Conservation (phyloP, 30 jellyfish, hydroid and myxozoan genomes). For the Hydractinia symbiolongicarpus region DNA sequence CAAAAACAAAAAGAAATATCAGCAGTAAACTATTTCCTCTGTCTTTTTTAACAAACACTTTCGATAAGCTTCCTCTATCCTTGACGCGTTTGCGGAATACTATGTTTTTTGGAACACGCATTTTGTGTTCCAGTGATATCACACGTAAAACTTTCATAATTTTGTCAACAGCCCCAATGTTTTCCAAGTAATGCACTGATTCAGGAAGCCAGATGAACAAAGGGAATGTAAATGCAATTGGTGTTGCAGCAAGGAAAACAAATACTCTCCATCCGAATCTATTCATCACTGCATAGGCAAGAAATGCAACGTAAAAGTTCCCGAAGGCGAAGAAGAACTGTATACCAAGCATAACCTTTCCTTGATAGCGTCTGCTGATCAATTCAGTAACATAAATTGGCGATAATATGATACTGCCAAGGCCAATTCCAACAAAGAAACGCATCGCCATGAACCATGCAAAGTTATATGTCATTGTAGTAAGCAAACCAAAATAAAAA, state of each 20-base stretch:
- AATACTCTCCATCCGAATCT: not conserved
- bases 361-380: not conserved
- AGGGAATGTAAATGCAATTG: not conserved
- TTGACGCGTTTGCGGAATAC: too few species aligned
- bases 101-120: too few species aligned
- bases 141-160: not conserved
- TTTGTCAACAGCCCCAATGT: not conserved
- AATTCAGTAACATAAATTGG: not conserved
- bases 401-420: not conserved
- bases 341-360: not conserved
- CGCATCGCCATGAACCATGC: conserved; percentile 2
- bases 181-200: conserved; percentile 1
- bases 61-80: not conserved
- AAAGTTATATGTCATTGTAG: not conserved
- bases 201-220: conserved; percentile 5
- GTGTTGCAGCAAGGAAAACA: not conserved
- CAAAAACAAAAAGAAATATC: not conserved
- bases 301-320: not conserved
- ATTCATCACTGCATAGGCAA: not conserved
- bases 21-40: not conserved
- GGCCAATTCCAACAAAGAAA: conserved; percentile 8
- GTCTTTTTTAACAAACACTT: not conserved
- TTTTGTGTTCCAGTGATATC: not conserved
- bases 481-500: not conserved
- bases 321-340: not conserved